Conservation (phyloP, 2,797 vertebrate species). For the Mycteria americana region DNA sequence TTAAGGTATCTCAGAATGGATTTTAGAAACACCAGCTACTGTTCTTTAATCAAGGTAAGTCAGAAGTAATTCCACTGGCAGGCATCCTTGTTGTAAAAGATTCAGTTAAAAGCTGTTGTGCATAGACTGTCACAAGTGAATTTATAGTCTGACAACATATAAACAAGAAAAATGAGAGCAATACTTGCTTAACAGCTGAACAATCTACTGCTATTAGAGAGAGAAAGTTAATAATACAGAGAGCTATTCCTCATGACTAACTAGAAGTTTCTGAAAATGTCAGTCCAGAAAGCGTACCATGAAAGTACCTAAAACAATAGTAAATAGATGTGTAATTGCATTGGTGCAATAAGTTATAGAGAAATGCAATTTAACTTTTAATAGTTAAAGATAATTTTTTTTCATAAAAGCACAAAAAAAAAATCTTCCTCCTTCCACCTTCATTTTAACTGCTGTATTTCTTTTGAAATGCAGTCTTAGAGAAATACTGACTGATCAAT, state of each 20-base stretch:
- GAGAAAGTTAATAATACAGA: constrained; percentile 37
- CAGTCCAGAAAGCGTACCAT: constrained; percentile 9
- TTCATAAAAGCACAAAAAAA: not conserved
- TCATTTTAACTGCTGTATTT: not conserved
- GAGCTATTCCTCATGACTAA: not conserved
- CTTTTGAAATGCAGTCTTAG: not conserved
- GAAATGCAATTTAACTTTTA: not conserved
- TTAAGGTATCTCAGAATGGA: not conserved
- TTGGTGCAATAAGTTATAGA: not conserved
- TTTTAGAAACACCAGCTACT: not conserved
- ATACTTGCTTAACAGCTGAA: not conserved
- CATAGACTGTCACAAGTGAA: not conserved
- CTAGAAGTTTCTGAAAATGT: constrained; percentile 22
- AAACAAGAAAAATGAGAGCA: constrained; percentile 25
- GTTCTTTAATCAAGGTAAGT: not conserved
- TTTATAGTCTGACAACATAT: not conserved
- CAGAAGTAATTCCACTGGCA: not conserved
- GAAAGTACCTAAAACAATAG: constrained; percentile 8
- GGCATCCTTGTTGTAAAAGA: not conserved
- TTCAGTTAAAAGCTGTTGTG: not conserved
- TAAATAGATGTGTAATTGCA: not conserved
- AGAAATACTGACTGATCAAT: not conserved
- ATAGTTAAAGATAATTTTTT: not conserved
- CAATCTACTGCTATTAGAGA: constrained; percentile 28
- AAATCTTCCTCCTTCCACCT: not conserved